Conservation (phyloP, 2,888 invertebrate species). For the Ypsolopha sequella region DNA sequence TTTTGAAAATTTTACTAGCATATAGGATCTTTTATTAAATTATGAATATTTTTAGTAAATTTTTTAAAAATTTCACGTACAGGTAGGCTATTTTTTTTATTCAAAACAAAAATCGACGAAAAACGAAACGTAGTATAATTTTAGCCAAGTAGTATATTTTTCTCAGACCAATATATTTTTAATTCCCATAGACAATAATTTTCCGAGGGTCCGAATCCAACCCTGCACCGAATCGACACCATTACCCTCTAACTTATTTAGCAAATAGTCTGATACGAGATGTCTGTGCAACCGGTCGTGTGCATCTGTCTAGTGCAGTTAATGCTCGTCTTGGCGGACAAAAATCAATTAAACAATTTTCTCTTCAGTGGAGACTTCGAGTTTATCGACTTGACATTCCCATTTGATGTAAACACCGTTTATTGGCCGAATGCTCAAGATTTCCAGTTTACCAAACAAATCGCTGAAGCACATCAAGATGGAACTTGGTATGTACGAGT, state of each 20-base stretch:
- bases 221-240: not conserved
- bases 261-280: not conserved
- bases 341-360: conserved; percentile 5
- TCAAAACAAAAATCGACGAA: too few species aligned
- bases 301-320: not conserved
- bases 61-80: too few species aligned
- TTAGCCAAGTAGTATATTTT: too few species aligned
- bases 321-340: not conserved
- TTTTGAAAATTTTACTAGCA: too few species aligned
- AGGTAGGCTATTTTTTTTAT: too few species aligned
- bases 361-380: conserved; percentile 33
- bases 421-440: conserved; percentile 29
- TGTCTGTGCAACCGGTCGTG: not conserved
- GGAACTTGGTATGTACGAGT: conserved; percentile 37
- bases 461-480: conserved; percentile 16
- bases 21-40: too few species aligned
- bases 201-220: too few species aligned
- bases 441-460: conserved; percentile 34
- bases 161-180: too few species aligned
- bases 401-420: conserved; percentile 33
- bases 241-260: not conserved
- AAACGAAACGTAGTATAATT: too few species aligned
- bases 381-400: conserved; percentile 38
- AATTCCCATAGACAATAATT: too few species aligned
- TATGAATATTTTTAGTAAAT: too few species aligned